Percentiles rank a stretch among this genome's conserved stretches.
Evolutionary conservation across 2,113 vertebrate species (phyloP).

Genomic region (Bufo gargarizans): DNA sequence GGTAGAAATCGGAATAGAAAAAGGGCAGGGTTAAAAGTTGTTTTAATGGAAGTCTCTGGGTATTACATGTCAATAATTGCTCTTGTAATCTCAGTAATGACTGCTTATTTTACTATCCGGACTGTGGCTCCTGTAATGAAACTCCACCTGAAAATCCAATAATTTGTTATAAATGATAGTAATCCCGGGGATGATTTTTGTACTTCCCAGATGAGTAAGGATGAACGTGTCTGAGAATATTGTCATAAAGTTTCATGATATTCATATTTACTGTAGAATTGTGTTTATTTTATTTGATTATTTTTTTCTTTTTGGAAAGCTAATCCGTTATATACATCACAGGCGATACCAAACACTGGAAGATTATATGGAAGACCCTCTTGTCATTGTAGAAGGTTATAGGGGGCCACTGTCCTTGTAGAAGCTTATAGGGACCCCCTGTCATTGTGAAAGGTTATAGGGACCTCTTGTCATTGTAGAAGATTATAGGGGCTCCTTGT

Average conservation of each 20-base stretch:
- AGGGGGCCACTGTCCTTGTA: no score
- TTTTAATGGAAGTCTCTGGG: background rate
- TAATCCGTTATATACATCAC: background rate
- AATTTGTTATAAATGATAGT: constrained; percentile 12
- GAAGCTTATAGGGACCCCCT: no score
- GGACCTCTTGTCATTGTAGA: no score
- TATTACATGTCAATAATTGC: background rate
- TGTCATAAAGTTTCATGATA: background rate
- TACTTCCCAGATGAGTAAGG: constrained; percentile 25
- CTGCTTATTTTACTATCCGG: constrained; percentile 5
- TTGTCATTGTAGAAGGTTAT: no score
- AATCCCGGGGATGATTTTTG: background rate
- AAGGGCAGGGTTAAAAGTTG: background rate
- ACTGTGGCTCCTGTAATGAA: background rate
- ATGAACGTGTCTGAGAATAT: background rate
- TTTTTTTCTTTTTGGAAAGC: no score
- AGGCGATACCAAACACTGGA: background rate
- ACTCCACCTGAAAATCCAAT: constrained; percentile 9
- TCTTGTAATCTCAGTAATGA: constrained; percentile 18
- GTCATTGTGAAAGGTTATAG: no score
- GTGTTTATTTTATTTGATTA: no score
- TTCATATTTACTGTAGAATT: no score
- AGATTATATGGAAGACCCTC: no score
- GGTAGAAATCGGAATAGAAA: no score
- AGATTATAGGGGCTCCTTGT: no score